Conservation (phyloP, 2,888 invertebrate species). For the Globia sparganii region DNA sequence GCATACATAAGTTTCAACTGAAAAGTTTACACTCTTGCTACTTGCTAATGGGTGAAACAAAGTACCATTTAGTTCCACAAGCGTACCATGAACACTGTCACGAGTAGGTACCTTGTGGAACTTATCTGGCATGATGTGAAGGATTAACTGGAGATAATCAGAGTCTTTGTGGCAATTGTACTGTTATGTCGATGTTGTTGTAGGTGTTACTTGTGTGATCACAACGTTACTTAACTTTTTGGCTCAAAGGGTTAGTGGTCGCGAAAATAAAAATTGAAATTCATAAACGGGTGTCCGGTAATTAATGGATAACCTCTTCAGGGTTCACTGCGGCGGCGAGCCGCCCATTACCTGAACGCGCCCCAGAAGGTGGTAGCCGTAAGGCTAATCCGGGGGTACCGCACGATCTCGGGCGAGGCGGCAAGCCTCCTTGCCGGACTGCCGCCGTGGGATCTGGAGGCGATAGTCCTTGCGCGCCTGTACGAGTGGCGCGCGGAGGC, state of each 20-base stretch:
- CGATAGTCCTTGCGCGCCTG: too few species aligned
- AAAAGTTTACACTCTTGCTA: slow-evolving; percentile 25
- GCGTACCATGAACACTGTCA: slow-evolving; percentile 30
- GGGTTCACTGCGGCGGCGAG: too few species aligned
- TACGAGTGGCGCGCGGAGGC: too few species aligned
- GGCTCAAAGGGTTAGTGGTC: not conserved
- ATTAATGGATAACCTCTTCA: too few species aligned
- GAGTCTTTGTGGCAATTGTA: not conserved
- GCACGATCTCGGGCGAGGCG: too few species aligned
- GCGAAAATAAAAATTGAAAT: not conserved
- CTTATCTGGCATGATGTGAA: not conserved
- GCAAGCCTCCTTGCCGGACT: too few species aligned
- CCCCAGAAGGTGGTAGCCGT: too few species aligned
- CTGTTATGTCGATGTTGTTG: not conserved
- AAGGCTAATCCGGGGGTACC: too few species aligned
- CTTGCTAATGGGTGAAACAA: slow-evolving; percentile 44
- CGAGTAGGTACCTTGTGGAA: not conserved
- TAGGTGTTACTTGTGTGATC: not conserved
- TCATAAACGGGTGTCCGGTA: not conserved
- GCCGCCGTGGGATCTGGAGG: too few species aligned
- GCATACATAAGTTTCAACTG: slow-evolving; percentile 31
- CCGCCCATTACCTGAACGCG: too few species aligned
- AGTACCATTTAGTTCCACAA: slow-evolving; percentile 50
- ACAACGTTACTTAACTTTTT: not conserved
- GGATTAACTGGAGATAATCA: not conserved